Evolutionary conservation across 2,888 invertebrate genomes (phyloP).

Genomic region (Sesamia inferens): DNA sequence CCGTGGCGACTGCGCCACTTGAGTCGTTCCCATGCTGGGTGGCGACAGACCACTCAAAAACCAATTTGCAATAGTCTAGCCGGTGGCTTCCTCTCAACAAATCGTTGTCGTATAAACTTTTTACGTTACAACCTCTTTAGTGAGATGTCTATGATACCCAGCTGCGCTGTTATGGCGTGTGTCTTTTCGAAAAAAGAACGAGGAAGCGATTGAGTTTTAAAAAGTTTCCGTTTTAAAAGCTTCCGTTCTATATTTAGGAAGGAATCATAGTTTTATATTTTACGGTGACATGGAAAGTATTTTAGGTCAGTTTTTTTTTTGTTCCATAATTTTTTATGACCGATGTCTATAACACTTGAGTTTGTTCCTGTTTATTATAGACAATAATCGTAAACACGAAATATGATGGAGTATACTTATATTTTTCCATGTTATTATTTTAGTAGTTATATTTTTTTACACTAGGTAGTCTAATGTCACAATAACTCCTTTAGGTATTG

Average conservation of each 20-base stretch:
- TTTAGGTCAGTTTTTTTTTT: constrained; percentile 51
- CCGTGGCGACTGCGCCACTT: constrained; percentile 79
- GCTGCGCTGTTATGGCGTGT: constrained; percentile 81
- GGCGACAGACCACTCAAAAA: constrained; percentile 87
- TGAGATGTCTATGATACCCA: constrained; percentile 71
- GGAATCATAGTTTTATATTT: constrained; percentile 61
- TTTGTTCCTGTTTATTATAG: constrained; percentile 30
- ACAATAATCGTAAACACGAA: constrained; percentile 39
- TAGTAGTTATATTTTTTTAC: too few relatives aligned
- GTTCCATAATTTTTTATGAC: constrained; percentile 18
- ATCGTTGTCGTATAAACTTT: constrained; percentile 67
- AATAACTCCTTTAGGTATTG: too few relatives aligned
- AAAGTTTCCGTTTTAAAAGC: constrained; percentile 67
- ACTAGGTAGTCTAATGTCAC: too few relatives aligned
- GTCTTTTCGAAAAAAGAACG: constrained; percentile 74
- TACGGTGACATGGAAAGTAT: constrained; percentile 58
- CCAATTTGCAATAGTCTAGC: constrained; percentile 88
- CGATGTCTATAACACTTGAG: constrained; percentile 24
- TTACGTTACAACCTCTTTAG: constrained; percentile 68
- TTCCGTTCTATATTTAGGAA: constrained; percentile 65
- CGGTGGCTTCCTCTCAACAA: constrained; percentile 78
- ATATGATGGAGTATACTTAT: neutral
- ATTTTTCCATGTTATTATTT: neutral
- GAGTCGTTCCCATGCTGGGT: constrained; percentile 86
- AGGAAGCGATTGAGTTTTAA: constrained; percentile 72